Evolutionary conservation across 2,797 vertebrate species (phyloP), one percentile per base, ranked within the genome.

Genomic region (Poeciliopsis infans): DNA sequence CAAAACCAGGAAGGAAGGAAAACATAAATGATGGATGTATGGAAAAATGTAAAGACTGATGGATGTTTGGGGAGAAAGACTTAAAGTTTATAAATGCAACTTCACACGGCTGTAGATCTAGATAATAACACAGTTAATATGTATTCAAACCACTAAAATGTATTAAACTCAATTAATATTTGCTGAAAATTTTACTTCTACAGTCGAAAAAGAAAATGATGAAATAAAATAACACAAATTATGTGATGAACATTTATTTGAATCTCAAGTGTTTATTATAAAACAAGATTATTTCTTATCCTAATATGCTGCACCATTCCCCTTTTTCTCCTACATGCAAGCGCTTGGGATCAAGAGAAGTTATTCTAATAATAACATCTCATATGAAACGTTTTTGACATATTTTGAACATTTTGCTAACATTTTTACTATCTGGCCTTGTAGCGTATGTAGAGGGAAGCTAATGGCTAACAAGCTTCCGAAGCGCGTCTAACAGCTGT

Each of bases 381-480:
- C 64, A n/a, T 12, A n/a, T 43, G 11, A 69, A 25, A 43, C 41
- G 15, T n/a, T 43, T 43, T 43, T 25, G 8, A 13, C 39, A 69
- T 41, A 23, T 68, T 68, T 68, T 20, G 28, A 64, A 18, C 16
- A 36, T 57, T n/a, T 64, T n/a, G 25, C 53, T 12, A 55, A 36
- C 59, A 64, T 64, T 55, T 41, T 5, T 69, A 41, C 66, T n/a
- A n/a, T 6, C 39, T 46, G 68, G 28, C 75, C 61, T 78, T 15
- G n/a, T 20, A 76, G 81, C 72, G 84, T 25, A 28, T 68, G 57
- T 74, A 74, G 77, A 81, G 68, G 73, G 74, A 69, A 79, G 89
- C 88, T 89, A 80, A 71, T 28, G 55, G 89, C 87, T 86, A 91
- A 66, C 83, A 72, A 31, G 80, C 84, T 75, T 83, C 23, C 31